Conservation (phyloP, 2,113 vertebrate species). For the Tetrao urogallus region DNA sequence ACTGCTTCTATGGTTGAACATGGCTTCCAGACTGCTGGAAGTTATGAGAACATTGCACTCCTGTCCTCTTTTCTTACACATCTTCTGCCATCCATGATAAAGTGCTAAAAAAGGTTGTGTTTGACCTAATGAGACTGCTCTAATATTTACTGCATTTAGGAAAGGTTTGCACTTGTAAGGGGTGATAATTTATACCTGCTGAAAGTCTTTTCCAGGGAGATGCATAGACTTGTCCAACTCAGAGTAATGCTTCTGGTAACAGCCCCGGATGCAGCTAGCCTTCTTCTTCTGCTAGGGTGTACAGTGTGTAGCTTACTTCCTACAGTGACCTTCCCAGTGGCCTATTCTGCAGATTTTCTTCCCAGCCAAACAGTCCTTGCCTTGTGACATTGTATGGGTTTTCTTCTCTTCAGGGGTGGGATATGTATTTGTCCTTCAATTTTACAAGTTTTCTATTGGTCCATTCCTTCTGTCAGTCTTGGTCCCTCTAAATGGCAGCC, state of each 20-base stretch:
- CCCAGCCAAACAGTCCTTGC: too few relatives aligned
- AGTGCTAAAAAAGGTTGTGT: not conserved
- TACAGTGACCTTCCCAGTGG: not conserved
- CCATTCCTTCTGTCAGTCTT: too few relatives aligned
- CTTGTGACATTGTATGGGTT: too few relatives aligned
- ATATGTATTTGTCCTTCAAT: too few relatives aligned
- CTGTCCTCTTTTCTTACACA: not conserved
- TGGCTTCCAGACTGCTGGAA: not conserved
- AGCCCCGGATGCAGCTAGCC: not conserved
- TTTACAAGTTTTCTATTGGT: too few relatives aligned
- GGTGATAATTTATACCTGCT: not conserved
- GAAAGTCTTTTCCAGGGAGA: not conserved
- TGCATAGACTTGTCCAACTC: not conserved
- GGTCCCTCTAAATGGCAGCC: too few relatives aligned
- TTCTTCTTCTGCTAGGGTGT: not conserved
- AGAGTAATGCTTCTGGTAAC: not conserved
- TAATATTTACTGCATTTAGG: not conserved
- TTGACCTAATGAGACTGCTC: not conserved
- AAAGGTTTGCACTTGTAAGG: not conserved
- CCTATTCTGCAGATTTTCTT: not conserved
- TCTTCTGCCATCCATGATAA: not conserved
- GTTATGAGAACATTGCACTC: not conserved
- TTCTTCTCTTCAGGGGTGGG: too few relatives aligned
- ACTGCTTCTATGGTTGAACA: not conserved
- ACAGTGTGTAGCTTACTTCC: too few relatives aligned